phyloP scores from a whole-genome alignment of 2,888 invertebrate genomes.

The Dendrolimus pini region DNA sequence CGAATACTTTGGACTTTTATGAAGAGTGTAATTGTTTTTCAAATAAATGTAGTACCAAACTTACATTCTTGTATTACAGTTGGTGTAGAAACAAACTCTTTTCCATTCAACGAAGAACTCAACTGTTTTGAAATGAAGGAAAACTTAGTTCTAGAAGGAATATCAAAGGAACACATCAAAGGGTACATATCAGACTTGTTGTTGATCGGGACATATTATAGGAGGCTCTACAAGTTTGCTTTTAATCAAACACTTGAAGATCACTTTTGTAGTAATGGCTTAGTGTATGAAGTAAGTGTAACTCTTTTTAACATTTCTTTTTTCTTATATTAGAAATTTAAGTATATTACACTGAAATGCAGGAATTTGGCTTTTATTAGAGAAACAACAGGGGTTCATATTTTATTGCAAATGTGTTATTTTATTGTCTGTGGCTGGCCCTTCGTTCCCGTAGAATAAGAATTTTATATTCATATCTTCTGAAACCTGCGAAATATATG shows the following conservation, averaged over 20 bases:
- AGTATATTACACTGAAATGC: no score
- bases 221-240: constrained; percentile 54
- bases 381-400: not conserved
- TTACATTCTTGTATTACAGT: constrained; percentile 45
- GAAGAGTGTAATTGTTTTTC: no score
- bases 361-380: no score
- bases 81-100: constrained; percentile 77
- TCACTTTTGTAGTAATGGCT: constrained; percentile 52
- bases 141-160: constrained; percentile 57
- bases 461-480: no score
- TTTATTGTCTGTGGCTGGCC: no score
- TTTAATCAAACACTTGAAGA: constrained; percentile 51
- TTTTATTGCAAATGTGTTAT: not conserved
- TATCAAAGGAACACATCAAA: constrained; percentile 58
- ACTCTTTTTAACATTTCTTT: not conserved
- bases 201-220: constrained; percentile 59
- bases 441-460: no score
- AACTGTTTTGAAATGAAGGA: constrained; percentile 61
- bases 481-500: no score
- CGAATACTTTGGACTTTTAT: no score
- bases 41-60: no score
- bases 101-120: constrained; percentile 53
- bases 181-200: constrained; percentile 51
- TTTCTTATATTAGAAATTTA: no score
- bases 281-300: constrained; percentile 59